Base-by-base conservation (phyloP, 2,888 invertebrate species). In the Dexiosoma caninum region DNA sequence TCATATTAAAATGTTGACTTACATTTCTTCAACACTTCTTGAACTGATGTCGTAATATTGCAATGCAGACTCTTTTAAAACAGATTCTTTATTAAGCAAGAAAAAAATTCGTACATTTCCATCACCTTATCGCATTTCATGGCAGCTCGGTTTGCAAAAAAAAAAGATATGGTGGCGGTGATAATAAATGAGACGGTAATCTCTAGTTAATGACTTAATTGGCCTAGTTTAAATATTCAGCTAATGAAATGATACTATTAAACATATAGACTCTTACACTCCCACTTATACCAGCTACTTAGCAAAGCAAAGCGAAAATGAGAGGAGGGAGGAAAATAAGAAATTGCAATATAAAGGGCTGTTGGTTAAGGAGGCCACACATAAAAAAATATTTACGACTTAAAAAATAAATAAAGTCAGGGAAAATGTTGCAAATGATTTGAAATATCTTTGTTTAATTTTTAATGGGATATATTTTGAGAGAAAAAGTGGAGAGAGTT, bases 171-270 rank as follows among this genome's bases (percentile, higher is more conserved):
- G 37, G 49, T 46, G 40, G 14, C 23, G 57, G 19, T 57, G 57
- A 40, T 40, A 66, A 37, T n/a, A 46, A 27, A 5, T 35, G 74
- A 66, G 66, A 75, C 66, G 67, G 16, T 27, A 27, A 27, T 27
- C 27, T 62, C 46, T 64, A 64, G 46, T 70, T 70, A 77, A 77
- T 70, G 62, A 77, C 76, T 77, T 70, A 77, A 70, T 77, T 70
- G 69, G 69, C 76, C 69, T 49, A 57, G 57, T 70, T 77, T 57
- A 70, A 70, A 77, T 77, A 64, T 77, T 64, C 49, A 70, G 70
- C 49, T 64, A 51, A 77, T 64, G 46, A 55, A 62, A 64, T 64
- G 40, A 69, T 49, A 62, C 69, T 30, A 77, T 55, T 69, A 32
- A 62, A 62, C 37, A 21, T 35, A 46, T 32, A 62, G 12, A 57